Evolutionary conservation across 2,113 vertebrate species (phyloP).

Genomic region (Sisor rabdophorus): DNA sequence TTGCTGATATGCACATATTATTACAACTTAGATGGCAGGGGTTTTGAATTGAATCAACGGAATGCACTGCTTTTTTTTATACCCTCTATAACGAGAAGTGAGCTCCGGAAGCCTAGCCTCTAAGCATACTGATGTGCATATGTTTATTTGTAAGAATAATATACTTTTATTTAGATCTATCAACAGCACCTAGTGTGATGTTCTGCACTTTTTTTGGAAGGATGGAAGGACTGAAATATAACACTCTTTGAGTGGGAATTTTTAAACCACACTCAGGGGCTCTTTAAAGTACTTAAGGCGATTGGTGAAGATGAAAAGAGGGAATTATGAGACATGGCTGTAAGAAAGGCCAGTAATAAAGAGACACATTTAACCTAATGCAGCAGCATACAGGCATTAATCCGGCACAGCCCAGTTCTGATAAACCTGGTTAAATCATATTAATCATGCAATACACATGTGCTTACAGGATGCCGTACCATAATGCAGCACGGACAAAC

Average conservation of each 20-base stretch:
- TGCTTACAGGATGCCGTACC: slow-evolving; percentile 32
- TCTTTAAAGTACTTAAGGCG: slow-evolving; percentile 70
- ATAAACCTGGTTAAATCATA: slow-evolving; percentile 72
- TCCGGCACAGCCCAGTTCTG: slow-evolving; percentile 64
- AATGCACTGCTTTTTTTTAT: slow-evolving; percentile 32
- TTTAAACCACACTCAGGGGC: slow-evolving; percentile 52
- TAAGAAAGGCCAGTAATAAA: slow-evolving; percentile 60
- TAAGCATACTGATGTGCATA: slow-evolving; percentile 52
- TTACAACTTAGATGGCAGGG: slow-evolving; percentile 54
- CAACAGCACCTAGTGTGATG: slow-evolving; percentile 60
- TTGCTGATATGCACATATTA: slow-evolving; percentile 54
- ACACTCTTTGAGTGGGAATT: slow-evolving; percentile 57
- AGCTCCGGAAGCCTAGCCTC: slow-evolving; percentile 43
- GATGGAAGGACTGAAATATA: slow-evolving; percentile 52
- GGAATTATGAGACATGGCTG: slow-evolving; percentile 64
- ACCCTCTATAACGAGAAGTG: slow-evolving; percentile 33
- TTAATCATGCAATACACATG: slow-evolving; percentile 65
- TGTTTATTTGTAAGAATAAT: slow-evolving; percentile 55
- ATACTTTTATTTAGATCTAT: slow-evolving; percentile 45
- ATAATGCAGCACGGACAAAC: slow-evolving; percentile 39
- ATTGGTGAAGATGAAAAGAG: slow-evolving; percentile 66
- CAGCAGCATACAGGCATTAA: slow-evolving; percentile 64
- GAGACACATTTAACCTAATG: slow-evolving; percentile 66
- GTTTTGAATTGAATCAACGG: slow-evolving; percentile 51
- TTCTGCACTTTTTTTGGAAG: slow-evolving; percentile 57